Conservation (phyloP, 2,797 vertebrate species). For the Halcyon badia region DNA sequence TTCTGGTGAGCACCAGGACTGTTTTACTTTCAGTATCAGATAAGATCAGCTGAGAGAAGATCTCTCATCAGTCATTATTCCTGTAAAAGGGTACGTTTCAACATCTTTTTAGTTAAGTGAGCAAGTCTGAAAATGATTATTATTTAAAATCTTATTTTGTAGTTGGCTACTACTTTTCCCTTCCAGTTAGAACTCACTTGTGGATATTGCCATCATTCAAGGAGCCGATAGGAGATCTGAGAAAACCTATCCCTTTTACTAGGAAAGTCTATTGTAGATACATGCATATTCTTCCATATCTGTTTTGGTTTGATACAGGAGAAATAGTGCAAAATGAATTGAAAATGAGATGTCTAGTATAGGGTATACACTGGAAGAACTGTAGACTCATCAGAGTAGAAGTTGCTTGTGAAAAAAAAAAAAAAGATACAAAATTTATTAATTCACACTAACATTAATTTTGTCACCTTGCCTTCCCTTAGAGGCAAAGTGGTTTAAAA, state of each 20-base stretch:
- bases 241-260: background rate
- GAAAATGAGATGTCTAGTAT: background rate
- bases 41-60: background rate
- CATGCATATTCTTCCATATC: background rate
- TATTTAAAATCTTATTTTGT: background rate
- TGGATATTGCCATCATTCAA: background rate
- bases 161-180: background rate
- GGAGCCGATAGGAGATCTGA: background rate
- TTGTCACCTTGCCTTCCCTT: background rate
- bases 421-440: background rate
- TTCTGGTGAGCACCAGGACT: background rate
- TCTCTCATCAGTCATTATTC: background rate
- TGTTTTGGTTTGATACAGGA: background rate
- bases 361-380: background rate
- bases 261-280: background rate
- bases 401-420: background rate
- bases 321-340: background rate
- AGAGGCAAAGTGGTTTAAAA: background rate
- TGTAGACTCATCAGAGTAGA: background rate
- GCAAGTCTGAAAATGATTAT: background rate
- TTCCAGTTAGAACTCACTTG: background rate
- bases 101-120: background rate
- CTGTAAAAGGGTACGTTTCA: background rate
- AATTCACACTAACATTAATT: background rate
- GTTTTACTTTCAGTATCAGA: background rate